These are phyloP conservation scores for Taxidea taxus DNA, from an alignment of 2,113 vertebrate species.

Conservation along the genomic window DNA sequence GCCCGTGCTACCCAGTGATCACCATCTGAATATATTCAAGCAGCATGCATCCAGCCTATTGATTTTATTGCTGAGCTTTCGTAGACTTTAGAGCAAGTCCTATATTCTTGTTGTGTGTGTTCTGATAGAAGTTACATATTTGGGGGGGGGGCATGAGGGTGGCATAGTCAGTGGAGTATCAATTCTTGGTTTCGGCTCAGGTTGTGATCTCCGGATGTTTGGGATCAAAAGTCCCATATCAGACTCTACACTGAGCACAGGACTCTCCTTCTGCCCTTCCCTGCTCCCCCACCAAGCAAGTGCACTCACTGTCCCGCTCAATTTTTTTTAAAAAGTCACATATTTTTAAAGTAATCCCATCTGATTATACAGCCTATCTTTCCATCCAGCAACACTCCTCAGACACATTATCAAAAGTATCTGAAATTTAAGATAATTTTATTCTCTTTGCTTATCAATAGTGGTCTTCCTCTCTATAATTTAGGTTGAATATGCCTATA, in stretches of 20 bases:
- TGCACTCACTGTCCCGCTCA: background rate
- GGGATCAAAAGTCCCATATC: background rate
- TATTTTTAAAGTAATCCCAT: background rate
- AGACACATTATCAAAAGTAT: background rate
- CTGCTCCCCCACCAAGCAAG: background rate
- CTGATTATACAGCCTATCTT: background rate
- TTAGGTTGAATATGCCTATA: background rate
- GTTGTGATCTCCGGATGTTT: background rate
- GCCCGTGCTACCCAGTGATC: background rate
- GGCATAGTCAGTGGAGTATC: background rate
- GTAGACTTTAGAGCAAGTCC: background rate
- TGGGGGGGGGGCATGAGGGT: rapidly evolving
- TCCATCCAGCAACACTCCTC: background rate
- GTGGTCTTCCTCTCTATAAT: background rate
- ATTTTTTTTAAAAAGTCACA: background rate
- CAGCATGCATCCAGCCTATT: background rate
- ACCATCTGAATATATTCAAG: background rate
- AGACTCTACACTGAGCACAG: background rate
- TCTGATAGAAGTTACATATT: background rate
- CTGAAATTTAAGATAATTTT: background rate
- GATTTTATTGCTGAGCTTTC: background rate
- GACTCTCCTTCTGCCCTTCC: background rate
- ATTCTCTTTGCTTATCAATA: background rate
- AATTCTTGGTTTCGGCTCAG: background rate
- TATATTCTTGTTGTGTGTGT: background rate